A percentile compares a stretch with the other conserved stretches of the same genome.
Evolutionary conservation across 2,113 vertebrate species (phyloP).

Genomic region (Ageneiosus marmoratus): DNA sequence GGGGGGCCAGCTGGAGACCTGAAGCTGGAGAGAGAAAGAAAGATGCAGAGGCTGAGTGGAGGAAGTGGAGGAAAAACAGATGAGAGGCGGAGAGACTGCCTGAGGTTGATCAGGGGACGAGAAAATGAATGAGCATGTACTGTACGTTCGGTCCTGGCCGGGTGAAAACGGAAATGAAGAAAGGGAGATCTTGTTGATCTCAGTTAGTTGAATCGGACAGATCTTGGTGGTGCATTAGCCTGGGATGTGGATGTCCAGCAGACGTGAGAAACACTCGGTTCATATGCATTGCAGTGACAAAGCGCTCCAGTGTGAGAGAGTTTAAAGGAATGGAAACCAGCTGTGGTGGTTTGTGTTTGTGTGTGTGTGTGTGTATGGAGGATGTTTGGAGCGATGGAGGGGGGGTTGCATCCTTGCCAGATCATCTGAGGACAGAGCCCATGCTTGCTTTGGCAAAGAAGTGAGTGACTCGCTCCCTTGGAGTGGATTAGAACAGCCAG

Average conservation of each 20-base stretch:
- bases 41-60: conserved; percentile 5
- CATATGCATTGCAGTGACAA: conserved; percentile 30
- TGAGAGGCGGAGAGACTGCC: neutral
- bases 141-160: neutral
- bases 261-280: conserved; percentile 22
- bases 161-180: neutral
- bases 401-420: conserved; percentile 37
- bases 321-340: conserved; percentile 48
- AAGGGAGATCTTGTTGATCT: neutral
- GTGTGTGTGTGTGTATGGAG: conserved; percentile 24
- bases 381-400: conserved; percentile 3
- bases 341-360: conserved; percentile 35
- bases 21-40: neutral
- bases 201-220: neutral
- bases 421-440: conserved; percentile 54
- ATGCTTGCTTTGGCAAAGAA: conserved; percentile 45
- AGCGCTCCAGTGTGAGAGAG: conserved; percentile 40
- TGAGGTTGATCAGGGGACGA: neutral
- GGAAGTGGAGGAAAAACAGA: neutral
- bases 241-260: conserved; percentile 11
- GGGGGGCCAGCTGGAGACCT: conserved; percentile 17
- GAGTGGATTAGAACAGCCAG: conserved; percentile 16
- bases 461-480: conserved; percentile 15
- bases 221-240: neutral
- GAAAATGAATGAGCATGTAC: neutral